Evolutionary conservation across 2,888 invertebrate genomes (phyloP), one percentile per base, ranked within the genome.

Genomic region (Xiphydria camelus): DNA sequence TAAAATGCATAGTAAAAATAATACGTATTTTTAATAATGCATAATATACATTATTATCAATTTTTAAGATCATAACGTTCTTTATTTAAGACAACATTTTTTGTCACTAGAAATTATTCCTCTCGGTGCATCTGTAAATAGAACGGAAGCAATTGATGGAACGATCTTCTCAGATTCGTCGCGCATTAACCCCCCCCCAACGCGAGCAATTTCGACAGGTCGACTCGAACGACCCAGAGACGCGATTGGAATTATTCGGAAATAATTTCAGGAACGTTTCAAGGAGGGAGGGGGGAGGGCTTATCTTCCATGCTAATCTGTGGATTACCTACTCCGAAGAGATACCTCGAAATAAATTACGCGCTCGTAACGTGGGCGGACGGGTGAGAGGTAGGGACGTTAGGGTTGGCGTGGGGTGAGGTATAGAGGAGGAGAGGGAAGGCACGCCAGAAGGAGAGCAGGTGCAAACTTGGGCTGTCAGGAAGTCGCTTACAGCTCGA

Each of bases 381-480:
- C 55, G 55, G 54, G 17, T 21, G 23, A 29, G 22, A 17, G 41
- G 33, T 20, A 35, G 34, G 21, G 31, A 25, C 26, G 33, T 41
- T 29, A 18, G 17, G 22, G 42, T 31, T 32, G 31, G 41, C 17
- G 47, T 36, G 44, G 40, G 34, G 10, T 25, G 44, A 31, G 36
- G 47, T 41, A 34, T 34, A 34, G 44, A 25, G 37, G 51, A 44
- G 41, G 47, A 51, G 48, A 48, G 43, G 42, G 39, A 48, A 23
- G 49, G 49, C 47, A 33, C 49, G 55, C 53, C 55, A 59, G 62
- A 62, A 63, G 63, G 67, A 66, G 68, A 69, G 67, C 74, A 75
- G 74, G 74, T 75, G 73, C 70, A 73, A 75, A 75, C 68, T 71
- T 70, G 69, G 68, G 60, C 70, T 74, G 74, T 73, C 73, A 73